Percentiles rank a stretch among this genome's conserved stretches.
Evolutionary conservation across 2,113 vertebrate species (phyloP).

Genomic region (Pagrus major): DNA sequence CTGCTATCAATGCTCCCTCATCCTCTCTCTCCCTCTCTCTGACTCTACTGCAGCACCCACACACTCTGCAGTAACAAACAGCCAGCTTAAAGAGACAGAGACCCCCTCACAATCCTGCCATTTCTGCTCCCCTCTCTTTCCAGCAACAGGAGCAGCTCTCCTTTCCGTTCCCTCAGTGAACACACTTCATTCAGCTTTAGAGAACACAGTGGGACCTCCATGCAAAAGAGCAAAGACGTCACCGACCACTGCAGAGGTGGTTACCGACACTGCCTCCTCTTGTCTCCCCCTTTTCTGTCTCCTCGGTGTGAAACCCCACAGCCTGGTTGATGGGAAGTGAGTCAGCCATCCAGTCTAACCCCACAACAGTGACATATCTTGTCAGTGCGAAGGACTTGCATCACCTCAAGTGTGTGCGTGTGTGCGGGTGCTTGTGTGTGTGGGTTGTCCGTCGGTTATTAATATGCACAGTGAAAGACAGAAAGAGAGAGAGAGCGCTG

Average conservation of each 20-base stretch:
- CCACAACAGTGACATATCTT: conserved; percentile 25
- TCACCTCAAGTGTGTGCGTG: conserved; percentile 33
- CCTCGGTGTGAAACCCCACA: conserved; percentile 37
- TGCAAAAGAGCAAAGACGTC: background rate
- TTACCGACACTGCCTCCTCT: background rate
- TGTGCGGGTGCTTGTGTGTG: conserved; percentile 24
- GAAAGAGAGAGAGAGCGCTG: conserved; percentile 3
- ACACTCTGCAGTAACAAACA: conserved; percentile 77
- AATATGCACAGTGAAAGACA: conserved; percentile 51
- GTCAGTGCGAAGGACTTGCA: conserved; percentile 44
- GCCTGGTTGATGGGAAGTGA: conserved; percentile 49
- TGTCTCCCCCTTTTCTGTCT: conserved; percentile 30
- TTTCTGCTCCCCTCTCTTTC: conserved; percentile 27
- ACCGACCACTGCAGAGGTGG: conserved; percentile 42
- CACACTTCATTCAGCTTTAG: conserved; percentile 22
- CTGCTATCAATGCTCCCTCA: conserved; percentile 45
- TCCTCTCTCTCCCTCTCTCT: conserved; percentile 54
- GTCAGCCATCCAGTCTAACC: conserved; percentile 44
- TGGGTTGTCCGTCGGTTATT: conserved; percentile 45
- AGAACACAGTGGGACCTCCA: conserved; percentile 6
- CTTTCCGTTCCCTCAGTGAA: background rate
- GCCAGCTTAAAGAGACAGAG: conserved; percentile 82
- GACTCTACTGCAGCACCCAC: conserved; percentile 79
- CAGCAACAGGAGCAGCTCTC: conserved; percentile 24
- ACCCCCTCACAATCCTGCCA: conserved; percentile 45